phyloP scores from a whole-genome alignment of 1,140 invertebrate genomes.

The Sminthurinus signatus region DNA sequence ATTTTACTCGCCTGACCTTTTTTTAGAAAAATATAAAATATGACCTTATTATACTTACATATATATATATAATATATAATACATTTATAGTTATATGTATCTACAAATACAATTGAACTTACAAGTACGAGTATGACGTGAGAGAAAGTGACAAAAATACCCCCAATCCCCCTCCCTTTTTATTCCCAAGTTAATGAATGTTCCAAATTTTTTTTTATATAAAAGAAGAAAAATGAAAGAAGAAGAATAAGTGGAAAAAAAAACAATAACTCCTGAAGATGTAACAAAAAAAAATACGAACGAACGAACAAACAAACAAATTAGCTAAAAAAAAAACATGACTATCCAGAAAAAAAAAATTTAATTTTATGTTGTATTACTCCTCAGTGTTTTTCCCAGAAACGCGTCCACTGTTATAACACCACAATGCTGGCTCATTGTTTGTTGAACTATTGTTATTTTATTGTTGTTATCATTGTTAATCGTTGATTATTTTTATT shows the following conservation, averaged over 20 bases:
- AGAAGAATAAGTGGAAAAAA: no score
- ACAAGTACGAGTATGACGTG: background rate
- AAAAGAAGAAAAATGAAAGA: no score
- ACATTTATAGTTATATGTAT: no score
- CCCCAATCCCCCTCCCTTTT: constrained; percentile 3
- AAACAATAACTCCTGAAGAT: no score
- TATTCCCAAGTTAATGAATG: constrained; percentile 5
- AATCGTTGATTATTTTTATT: constrained; percentile 34
- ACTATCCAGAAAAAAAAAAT: constrained; percentile 18
- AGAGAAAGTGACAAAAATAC: background rate
- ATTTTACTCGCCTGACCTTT: no score
- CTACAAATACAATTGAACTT: no score
- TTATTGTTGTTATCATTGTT: constrained; percentile 27
- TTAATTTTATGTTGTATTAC: constrained; percentile 6
- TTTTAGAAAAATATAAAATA: no score
- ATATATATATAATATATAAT: no score
- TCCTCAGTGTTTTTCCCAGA: constrained; percentile 13
- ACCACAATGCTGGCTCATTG: constrained; percentile 40
- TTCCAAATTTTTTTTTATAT: background rate
- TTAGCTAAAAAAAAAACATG: constrained; percentile 16
- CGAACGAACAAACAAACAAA: constrained; percentile 26
- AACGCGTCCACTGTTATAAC: no score
- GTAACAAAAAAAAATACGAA: no score
- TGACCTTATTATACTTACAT: no score
- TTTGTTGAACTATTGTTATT: constrained; percentile 29